Evolutionary conservation across 2,113 vertebrate genomes (phyloP).

Genomic region (Artemisiospiza belli): DNA sequence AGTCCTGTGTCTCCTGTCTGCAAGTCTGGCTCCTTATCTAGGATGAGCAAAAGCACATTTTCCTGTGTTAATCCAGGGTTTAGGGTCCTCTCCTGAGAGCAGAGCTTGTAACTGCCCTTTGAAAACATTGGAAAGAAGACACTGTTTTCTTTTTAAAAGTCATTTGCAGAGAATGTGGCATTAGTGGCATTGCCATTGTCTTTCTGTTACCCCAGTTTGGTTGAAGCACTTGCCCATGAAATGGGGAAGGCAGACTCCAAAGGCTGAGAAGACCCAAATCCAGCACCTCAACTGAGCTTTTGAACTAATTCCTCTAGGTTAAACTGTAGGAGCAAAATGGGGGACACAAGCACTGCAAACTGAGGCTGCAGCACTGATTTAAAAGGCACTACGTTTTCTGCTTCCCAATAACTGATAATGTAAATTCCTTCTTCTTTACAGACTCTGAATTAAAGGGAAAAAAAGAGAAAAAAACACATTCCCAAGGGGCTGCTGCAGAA

Average conservation of each 20-base stretch:
- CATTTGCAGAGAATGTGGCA: neutral
- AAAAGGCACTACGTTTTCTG: neutral
- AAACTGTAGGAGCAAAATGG: neutral
- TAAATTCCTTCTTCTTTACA: neutral
- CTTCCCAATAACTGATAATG: neutral
- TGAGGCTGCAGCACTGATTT: neutral
- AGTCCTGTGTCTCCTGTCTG: neutral
- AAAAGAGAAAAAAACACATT: neutral
- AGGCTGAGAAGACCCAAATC: neutral
- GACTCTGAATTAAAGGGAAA: neutral
- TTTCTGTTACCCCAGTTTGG: neutral
- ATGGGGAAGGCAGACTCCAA: neutral
- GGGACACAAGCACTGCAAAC: neutral
- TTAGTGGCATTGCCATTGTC: rapidly evolving
- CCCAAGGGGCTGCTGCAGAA: neutral
- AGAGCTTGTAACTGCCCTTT: neutral
- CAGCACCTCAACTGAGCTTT: neutral
- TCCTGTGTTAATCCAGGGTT: neutral
- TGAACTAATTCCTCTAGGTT: neutral
- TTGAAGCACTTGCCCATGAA: neutral
- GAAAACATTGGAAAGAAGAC: neutral
- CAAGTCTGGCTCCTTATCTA: neutral
- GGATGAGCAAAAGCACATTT: neutral
- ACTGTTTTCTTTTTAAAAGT: neutral
- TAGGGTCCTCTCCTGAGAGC: neutral